Conservation (phyloP, 2,113 vertebrate species). For the Engystomops pustulosus region DNA sequence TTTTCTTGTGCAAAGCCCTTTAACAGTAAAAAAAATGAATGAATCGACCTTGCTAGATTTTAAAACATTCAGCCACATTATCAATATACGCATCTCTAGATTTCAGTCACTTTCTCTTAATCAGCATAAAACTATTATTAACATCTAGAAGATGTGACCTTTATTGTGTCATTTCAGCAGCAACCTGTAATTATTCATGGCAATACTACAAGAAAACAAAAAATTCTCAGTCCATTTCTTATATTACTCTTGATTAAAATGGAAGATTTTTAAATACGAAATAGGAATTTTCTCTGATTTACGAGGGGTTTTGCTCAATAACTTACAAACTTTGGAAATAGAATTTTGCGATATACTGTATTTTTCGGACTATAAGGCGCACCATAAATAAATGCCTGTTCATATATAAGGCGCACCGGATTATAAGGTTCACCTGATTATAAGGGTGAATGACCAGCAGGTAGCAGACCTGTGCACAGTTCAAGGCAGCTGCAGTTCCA, state of each 20-base stretch:
- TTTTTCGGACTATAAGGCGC: too few relatives aligned
- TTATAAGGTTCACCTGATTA: too few relatives aligned
- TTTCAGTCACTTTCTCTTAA: neutral
- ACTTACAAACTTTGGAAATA: constrained; percentile 28
- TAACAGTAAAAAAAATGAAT: too few relatives aligned
- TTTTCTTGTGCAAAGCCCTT: too few relatives aligned
- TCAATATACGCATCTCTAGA: neutral
- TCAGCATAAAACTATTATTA: constrained; percentile 40
- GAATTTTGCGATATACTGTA: constrained; percentile 6
- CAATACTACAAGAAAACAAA: neutral
- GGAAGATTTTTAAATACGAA: neutral
- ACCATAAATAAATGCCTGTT: too few relatives aligned
- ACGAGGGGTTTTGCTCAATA: constrained; percentile 11
- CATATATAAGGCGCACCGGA: too few relatives aligned
- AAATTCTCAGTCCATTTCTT: constrained; percentile 17
- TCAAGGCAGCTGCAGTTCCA: too few relatives aligned
- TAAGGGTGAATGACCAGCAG: too few relatives aligned
- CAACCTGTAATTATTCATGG: constrained; percentile 2
- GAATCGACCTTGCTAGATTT: neutral
- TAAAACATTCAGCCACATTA: neutral
- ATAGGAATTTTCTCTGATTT: constrained; percentile 15
- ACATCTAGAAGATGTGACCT: constrained; percentile 19
- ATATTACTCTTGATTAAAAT: constrained; percentile 24
- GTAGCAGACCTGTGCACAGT: too few relatives aligned
- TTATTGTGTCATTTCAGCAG: constrained; percentile 37